A percentile compares a stretch with the other conserved stretches of the same genome.
Conservation (phyloP, 2,113 vertebrate genomes). For the Leptosomus discolor region DNA sequence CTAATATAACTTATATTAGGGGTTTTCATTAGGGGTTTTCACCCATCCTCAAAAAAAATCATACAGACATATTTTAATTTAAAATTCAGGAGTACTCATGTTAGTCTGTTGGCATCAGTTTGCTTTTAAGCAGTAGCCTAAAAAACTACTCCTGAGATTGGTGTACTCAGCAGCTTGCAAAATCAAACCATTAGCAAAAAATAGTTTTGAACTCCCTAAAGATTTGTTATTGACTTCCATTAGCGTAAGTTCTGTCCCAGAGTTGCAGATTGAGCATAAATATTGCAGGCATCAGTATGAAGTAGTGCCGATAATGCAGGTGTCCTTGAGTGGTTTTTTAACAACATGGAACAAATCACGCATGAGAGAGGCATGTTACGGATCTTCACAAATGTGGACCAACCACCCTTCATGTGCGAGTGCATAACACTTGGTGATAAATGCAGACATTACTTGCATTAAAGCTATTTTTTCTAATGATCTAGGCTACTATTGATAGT, state of each 20-base stretch:
- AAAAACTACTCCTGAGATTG: not conserved
- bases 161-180: constrained; percentile 16
- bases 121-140: constrained; percentile 32
- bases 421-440: not conserved
- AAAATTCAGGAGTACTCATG: not conserved
- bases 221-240: constrained; percentile 54
- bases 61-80: not conserved
- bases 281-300: constrained; percentile 23
- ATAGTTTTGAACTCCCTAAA: constrained; percentile 39
- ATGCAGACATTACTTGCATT: not conserved
- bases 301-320: constrained; percentile 34
- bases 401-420: not conserved
- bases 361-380: not conserved
- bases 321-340: constrained; percentile 16
- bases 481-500: not conserved
- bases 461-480: not conserved
- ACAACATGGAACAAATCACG: not conserved
- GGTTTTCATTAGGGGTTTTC: not conserved
- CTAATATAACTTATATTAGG: not conserved
- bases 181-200: constrained; percentile 56
- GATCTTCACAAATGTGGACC: not conserved
- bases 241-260: not conserved
- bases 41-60: not conserved
- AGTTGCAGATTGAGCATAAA: constrained; percentile 32
- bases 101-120: not conserved